Percentiles rank a stretch among this genome's conserved stretches.
Conservation (phyloP, 2,888 invertebrate genomes). For the Idaea straminata region DNA sequence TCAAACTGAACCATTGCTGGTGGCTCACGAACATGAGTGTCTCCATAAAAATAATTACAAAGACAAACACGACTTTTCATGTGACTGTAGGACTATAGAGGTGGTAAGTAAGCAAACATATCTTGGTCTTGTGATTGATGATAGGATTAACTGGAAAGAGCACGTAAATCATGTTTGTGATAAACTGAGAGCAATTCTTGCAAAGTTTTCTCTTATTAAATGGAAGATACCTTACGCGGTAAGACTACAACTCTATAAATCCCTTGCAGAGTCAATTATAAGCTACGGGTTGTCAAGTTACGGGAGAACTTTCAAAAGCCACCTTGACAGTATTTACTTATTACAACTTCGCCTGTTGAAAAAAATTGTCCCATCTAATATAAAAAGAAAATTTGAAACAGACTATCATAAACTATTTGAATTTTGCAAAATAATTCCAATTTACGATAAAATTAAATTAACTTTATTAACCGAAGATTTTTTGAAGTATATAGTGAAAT, state of each 20-base stretch:
- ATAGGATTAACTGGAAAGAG: background rate
- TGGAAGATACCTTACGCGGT: background rate
- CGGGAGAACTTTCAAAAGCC: background rate
- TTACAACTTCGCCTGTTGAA: background rate
- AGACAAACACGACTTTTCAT: background rate
- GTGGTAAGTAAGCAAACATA: background rate
- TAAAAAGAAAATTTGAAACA: background rate
- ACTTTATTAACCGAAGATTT: background rate
- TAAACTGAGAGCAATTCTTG: background rate
- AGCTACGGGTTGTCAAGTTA: background rate
- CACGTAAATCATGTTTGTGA: background rate
- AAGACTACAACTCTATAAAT: background rate
- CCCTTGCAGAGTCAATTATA: background rate
- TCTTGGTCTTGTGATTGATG: background rate
- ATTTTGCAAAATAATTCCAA: background rate
- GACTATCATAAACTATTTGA: background rate
- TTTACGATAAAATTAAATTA: background rate
- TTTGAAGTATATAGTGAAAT: background rate
- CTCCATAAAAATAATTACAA: background rate
- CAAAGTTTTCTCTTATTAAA: background rate
- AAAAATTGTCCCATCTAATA: background rate
- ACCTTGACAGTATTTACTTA: background rate
- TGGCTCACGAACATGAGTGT: background rate
- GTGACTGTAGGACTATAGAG: background rate
- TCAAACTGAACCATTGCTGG: background rate